Conservation (phyloP, 2,888 invertebrate species). For the Drosophila infuscata region DNA sequence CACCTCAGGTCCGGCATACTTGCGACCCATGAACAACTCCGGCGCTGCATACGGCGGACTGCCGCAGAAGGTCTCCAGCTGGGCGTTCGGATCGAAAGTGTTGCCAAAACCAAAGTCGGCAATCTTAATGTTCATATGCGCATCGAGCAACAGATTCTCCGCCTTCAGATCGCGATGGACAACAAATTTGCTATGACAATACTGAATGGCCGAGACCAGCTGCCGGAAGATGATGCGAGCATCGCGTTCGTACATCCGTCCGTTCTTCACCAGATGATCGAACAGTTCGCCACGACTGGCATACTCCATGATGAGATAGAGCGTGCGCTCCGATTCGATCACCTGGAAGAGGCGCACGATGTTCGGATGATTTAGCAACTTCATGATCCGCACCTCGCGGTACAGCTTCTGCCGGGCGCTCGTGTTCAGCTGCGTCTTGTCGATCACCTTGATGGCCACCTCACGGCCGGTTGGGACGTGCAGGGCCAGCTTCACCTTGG, state of each 20-base stretch:
- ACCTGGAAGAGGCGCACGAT: conserved; percentile 99
- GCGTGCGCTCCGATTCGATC: conserved; percentile 99
- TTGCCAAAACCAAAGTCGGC: conserved; percentile 99
- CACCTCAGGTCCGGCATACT: conserved; percentile 99
- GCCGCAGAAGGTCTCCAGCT: conserved; percentile 99
- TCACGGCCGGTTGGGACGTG: conserved; percentile 99
- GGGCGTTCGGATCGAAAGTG: conserved; percentile 99
- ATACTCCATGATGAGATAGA: conserved; percentile 99
- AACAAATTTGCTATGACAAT: conserved; percentile 97
- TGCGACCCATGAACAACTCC: conserved; percentile 99
- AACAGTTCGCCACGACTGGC: conserved; percentile 99
- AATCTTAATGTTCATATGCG: conserved; percentile 99
- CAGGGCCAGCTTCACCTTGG: conserved; percentile 99
- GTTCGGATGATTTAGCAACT: conserved; percentile 99
- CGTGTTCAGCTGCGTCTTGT: conserved; percentile 99
- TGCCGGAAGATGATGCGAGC: conserved; percentile 98
- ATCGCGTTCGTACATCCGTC: conserved; percentile 98
- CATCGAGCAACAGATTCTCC: conserved; percentile 99
- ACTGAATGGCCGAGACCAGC: conserved; percentile 99
- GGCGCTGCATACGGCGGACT: conserved; percentile 99
- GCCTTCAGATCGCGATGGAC: conserved; percentile 91
- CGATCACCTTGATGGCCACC: conserved; percentile 99
- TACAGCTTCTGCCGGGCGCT: conserved; percentile 98
- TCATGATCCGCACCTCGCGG: conserved; percentile 97
- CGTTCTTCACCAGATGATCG: conserved; percentile 98